These are phyloP conservation scores for Corythucha ciliata DNA, from an alignment of 2,888 invertebrate species.

Conservation along the genomic window DNA sequence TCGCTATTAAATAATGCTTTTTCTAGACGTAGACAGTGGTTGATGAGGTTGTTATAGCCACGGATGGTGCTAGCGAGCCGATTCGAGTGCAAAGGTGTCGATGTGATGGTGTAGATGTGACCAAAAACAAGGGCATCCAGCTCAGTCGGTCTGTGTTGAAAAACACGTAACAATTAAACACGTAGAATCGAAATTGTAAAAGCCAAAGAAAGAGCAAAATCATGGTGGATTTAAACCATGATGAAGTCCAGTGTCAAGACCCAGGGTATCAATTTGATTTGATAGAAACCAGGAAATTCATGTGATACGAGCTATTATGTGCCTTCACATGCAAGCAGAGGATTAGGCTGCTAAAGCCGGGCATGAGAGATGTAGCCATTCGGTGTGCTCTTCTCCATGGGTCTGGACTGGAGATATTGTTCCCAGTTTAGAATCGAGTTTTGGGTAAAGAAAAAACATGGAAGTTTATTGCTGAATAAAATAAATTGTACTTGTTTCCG, in stretches of 20 bases:
- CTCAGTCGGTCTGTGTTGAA: constrained; percentile 71
- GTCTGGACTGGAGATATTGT: too few relatives aligned
- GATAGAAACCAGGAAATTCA: too few relatives aligned
- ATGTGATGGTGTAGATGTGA: constrained; percentile 89
- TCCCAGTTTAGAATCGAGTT: too few relatives aligned
- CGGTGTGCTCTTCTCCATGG: too few relatives aligned
- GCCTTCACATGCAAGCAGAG: too few relatives aligned
- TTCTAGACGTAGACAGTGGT: constrained; percentile 76
- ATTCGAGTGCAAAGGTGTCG: constrained; percentile 76
- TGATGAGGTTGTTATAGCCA: constrained; percentile 64
- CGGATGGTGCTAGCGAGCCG: constrained; percentile 71
- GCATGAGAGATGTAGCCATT: too few relatives aligned
- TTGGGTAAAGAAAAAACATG: too few relatives aligned
- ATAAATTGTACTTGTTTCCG: too few relatives aligned
- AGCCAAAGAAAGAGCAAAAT: neutral
- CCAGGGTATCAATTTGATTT: neutral
- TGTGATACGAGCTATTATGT: too few relatives aligned
- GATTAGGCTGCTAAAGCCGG: too few relatives aligned
- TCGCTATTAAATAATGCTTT: constrained; percentile 52
- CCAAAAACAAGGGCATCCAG: constrained; percentile 94
- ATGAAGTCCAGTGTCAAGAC: neutral
- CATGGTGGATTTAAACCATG: neutral
- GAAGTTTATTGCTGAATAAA: too few relatives aligned
- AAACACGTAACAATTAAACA: constrained; percentile 18
- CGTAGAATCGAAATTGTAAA: too few relatives aligned